These are phyloP conservation scores for Calameuta pallipes DNA, from an alignment of 2,888 invertebrate genomes.

Conservation along the genomic window DNA sequence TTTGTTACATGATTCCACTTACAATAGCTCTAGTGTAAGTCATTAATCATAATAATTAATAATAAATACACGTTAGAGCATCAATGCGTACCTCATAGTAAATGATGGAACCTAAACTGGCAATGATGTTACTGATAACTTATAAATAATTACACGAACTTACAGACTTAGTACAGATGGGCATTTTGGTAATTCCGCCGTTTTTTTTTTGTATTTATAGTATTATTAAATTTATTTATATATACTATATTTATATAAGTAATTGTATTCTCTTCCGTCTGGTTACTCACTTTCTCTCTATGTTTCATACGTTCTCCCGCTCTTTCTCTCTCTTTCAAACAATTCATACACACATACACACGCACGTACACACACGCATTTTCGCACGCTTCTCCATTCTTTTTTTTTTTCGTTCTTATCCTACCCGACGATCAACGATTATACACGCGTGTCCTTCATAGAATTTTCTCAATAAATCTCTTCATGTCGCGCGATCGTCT, in stretches of 20 bases:
- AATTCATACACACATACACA: background rate
- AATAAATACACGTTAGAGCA: conserved; percentile 58
- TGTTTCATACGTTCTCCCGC: conserved; percentile 19
- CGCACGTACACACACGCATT: background rate
- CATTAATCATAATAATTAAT: conserved; percentile 26
- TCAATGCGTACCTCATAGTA: conserved; percentile 55
- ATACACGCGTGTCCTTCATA: background rate
- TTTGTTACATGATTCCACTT: conserved; percentile 66
- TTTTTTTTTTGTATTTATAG: conserved; percentile 43
- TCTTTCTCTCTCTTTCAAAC: conserved; percentile 18
- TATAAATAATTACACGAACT: conserved; percentile 61
- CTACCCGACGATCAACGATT: conserved; percentile 29
- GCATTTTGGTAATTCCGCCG: conserved; percentile 29
- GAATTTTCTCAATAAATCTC: background rate
- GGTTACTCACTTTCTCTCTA: background rate
- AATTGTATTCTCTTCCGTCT: conserved; percentile 39
- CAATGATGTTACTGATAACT: conserved; percentile 45
- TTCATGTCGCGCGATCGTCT: background rate
- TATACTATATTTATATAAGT: conserved; percentile 48
- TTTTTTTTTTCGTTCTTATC: conserved; percentile 21
- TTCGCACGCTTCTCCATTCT: conserved; percentile 8
- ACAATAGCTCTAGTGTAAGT: conserved; percentile 62
- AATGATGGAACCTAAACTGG: conserved; percentile 33
- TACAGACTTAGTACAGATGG: conserved; percentile 47
- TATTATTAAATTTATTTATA: conserved; percentile 45